phyloP scores from a whole-genome alignment of 1,140 invertebrate species.

The Heliothis subflexa region DNA sequence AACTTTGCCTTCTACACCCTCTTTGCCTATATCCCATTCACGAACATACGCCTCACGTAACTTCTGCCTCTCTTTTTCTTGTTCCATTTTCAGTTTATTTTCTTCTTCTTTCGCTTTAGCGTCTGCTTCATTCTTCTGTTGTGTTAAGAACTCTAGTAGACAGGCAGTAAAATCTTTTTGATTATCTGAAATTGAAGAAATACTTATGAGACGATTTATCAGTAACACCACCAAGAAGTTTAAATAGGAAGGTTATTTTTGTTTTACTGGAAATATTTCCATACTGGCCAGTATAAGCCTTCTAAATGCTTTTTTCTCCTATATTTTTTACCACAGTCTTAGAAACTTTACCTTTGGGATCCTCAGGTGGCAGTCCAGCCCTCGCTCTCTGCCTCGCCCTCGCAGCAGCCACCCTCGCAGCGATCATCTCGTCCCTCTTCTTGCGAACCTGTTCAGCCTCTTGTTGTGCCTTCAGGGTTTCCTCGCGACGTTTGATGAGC shows the following conservation, averaged over 20 bases:
- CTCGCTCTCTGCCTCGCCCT: slow-evolving; percentile 91
- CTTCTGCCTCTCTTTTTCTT: slow-evolving; percentile 82
- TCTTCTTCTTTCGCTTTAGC: slow-evolving; percentile 82
- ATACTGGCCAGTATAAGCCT: no score
- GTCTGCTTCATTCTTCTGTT: slow-evolving; percentile 82
- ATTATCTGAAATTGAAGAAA: slow-evolving; percentile 73
- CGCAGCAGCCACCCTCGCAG: slow-evolving; percentile 92
- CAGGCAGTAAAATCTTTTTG: slow-evolving; percentile 76
- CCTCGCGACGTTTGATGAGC: slow-evolving; percentile 89
- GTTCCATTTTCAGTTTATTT: slow-evolving; percentile 75
- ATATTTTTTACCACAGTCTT: not conserved
- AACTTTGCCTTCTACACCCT: slow-evolving; percentile 76
- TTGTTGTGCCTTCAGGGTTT: slow-evolving; percentile 90
- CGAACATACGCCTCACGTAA: slow-evolving; percentile 87
- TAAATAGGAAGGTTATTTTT: no score
- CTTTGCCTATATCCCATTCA: slow-evolving; percentile 90
- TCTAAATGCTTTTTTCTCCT: no score
- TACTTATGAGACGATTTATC: no score
- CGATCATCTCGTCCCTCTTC: slow-evolving; percentile 90
- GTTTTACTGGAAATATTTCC: no score
- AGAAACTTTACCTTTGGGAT: slow-evolving; percentile 79
- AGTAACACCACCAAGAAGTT: no score
- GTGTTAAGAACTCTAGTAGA: slow-evolving; percentile 83
- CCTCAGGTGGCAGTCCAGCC: slow-evolving; percentile 90
- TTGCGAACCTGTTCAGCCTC: slow-evolving; percentile 88